Percentiles rank a stretch among this genome's conserved stretches.
phyloP scores from a whole-genome alignment of 2,113 vertebrate species.

The Todiramphus chloris region DNA sequence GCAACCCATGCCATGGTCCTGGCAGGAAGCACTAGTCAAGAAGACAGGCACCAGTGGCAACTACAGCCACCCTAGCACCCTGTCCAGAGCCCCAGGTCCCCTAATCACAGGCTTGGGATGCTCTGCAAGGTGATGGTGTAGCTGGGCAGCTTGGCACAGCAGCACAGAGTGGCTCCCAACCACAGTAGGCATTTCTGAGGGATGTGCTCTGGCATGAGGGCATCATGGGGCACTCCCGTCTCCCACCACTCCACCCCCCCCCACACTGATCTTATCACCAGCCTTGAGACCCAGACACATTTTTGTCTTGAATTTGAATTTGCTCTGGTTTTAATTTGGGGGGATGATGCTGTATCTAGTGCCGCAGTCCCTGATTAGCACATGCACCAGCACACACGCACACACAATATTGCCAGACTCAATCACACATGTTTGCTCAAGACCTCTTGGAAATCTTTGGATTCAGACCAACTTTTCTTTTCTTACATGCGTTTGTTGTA shows the following conservation, averaged over 20 bases:
- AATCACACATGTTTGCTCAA: slow-evolving; percentile 59
- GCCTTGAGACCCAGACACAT: fast-evolving
- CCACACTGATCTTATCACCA: background rate
- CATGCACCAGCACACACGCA: background rate
- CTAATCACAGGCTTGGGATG: fast-evolving
- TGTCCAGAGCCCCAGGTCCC: background rate
- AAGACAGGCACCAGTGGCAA: background rate
- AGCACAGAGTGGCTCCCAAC: background rate
- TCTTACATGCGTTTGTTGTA: slow-evolving; percentile 53
- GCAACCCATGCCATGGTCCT: background rate
- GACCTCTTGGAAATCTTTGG: slow-evolving; percentile 50
- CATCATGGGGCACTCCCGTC: fast-evolving
- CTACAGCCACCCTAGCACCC: background rate
- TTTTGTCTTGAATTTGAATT: background rate
- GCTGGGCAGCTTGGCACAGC: fast-evolving
- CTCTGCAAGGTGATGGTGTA: background rate
- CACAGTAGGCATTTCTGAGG: background rate
- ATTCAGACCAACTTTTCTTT: slow-evolving; percentile 54
- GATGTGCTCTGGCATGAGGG: fast-evolving
- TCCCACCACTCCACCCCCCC: background rate
- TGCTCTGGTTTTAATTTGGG: slow-evolving; percentile 50
- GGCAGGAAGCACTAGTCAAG: background rate
- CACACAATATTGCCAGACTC: slow-evolving; percentile 15
- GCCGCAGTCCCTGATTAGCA: slow-evolving; percentile 14
- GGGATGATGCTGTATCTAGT: background rate